Conservation (phyloP, 2,888 invertebrate genomes). For the Leptopilina myrica region DNA sequence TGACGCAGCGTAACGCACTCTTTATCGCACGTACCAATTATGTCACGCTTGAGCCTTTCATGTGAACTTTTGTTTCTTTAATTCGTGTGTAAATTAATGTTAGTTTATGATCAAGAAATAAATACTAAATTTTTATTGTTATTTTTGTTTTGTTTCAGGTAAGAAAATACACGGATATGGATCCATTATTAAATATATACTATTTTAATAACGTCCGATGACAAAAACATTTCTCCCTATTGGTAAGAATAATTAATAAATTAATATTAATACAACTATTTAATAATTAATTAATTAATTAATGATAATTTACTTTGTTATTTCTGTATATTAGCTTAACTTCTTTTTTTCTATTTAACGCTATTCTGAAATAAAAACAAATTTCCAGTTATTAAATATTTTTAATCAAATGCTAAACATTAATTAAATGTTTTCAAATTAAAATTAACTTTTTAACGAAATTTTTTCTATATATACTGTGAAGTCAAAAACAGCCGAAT, state of each 20-base stretch:
- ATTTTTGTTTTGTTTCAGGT: constrained; percentile 66
- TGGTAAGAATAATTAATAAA: not conserved
- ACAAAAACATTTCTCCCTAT: not conserved
- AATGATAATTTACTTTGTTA: no score
- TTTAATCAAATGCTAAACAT: no score
- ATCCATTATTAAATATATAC: not conserved
- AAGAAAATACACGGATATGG: constrained; percentile 59
- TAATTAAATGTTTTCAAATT: no score
- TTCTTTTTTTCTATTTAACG: no score
- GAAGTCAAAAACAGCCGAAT: no score
- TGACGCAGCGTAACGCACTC: constrained; percentile 58
- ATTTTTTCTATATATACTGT: no score
- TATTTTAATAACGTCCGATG: not conserved
- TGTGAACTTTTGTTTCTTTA: constrained; percentile 44
- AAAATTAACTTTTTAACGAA: not conserved
- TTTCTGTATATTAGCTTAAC: no score
- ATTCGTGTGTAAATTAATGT: constrained; percentile 27
- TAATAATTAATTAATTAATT: no score
- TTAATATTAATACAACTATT: no score
- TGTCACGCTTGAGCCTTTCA: constrained; percentile 44
- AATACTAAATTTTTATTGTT: constrained; percentile 38
- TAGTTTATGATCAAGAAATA: constrained; percentile 40
- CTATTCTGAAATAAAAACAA: no score
- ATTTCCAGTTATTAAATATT: no score
- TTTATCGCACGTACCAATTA: constrained; percentile 53